A percentile compares a stretch with the other conserved stretches of the same genome.
Evolutionary conservation across 2,797 vertebrate species (phyloP).

Genomic region (Percopsis omiscomaycus): DNA sequence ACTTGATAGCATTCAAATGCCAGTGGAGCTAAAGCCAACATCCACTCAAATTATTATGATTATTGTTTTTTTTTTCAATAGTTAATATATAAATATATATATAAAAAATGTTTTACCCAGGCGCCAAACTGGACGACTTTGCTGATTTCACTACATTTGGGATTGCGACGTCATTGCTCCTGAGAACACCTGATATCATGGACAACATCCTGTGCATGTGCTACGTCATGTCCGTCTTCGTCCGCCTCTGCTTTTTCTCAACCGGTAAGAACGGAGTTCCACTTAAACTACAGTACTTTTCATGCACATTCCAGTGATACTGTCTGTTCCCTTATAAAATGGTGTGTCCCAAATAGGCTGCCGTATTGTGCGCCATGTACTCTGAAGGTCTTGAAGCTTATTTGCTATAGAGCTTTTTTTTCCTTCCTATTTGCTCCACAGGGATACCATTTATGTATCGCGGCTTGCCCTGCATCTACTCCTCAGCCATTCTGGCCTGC

Average conservation of each 20-base stretch:
- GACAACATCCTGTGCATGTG: slow-evolving; percentile 83
- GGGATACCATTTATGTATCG: slow-evolving; percentile 87
- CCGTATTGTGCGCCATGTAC: too few relatives aligned
- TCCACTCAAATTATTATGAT: too few relatives aligned
- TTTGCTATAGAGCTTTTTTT: neutral
- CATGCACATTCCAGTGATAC: neutral
- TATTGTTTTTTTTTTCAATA: too few relatives aligned
- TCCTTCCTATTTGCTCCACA: slow-evolving; percentile 36
- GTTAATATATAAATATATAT: neutral
- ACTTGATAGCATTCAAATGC: too few relatives aligned
- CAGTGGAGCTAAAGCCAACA: too few relatives aligned
- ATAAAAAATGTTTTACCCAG: slow-evolving; percentile 58
- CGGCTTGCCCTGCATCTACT: slow-evolving; percentile 90
- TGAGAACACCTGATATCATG: slow-evolving; percentile 79
- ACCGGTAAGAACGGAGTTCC: slow-evolving; percentile 73
- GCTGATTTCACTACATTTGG: slow-evolving; percentile 93
- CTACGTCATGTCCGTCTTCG: slow-evolving; percentile 84
- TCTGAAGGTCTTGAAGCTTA: neutral
- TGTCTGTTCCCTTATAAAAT: too few relatives aligned
- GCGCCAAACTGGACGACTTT: slow-evolving; percentile 90
- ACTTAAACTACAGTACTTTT: neutral
- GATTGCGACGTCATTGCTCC: slow-evolving; percentile 86
- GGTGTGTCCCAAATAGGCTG: too few relatives aligned
- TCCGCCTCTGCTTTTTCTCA: slow-evolving; percentile 89
- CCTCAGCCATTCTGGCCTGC: slow-evolving; percentile 85